Evolutionary conservation across 2,113 vertebrate genomes (phyloP).

Genomic region (Sporophila hypoxantha): DNA sequence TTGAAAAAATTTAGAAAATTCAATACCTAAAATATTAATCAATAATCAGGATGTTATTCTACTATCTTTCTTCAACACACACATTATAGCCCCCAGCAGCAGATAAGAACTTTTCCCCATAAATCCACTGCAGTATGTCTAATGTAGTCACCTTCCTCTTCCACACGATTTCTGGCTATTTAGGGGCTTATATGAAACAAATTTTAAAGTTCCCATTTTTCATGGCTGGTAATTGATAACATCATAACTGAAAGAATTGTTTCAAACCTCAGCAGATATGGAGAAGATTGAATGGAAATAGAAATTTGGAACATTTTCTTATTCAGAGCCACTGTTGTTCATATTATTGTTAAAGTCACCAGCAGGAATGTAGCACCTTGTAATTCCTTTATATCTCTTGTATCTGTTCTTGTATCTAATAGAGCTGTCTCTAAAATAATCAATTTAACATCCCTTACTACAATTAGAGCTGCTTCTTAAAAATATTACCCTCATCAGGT

Average conservation of each 20-base stretch:
- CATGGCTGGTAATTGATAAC: neutral
- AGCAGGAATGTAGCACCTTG: neutral
- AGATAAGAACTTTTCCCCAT: neutral
- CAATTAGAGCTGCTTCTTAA: conserved; percentile 1
- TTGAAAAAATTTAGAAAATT: neutral
- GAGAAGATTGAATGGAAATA: neutral
- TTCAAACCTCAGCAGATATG: neutral
- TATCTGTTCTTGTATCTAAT: neutral
- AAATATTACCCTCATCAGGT: neutral
- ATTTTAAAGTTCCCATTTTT: neutral
- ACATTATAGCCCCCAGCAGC: neutral
- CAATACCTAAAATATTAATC: neutral
- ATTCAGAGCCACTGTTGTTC: neutral
- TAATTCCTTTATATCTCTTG: neutral
- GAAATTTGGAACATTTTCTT: neutral
- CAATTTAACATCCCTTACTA: neutral
- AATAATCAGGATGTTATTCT: neutral
- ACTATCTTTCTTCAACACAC: neutral
- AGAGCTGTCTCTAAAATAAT: conserved; percentile 5
- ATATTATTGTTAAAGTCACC: neutral
- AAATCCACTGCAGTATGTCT: neutral
- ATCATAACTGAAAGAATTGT: neutral
- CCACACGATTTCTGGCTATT: neutral
- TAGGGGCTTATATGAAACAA: neutral
- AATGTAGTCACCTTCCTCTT: neutral